Base-by-base conservation (phyloP, 2,888 invertebrate genomes). In the Osedax fenrisi region DNA sequence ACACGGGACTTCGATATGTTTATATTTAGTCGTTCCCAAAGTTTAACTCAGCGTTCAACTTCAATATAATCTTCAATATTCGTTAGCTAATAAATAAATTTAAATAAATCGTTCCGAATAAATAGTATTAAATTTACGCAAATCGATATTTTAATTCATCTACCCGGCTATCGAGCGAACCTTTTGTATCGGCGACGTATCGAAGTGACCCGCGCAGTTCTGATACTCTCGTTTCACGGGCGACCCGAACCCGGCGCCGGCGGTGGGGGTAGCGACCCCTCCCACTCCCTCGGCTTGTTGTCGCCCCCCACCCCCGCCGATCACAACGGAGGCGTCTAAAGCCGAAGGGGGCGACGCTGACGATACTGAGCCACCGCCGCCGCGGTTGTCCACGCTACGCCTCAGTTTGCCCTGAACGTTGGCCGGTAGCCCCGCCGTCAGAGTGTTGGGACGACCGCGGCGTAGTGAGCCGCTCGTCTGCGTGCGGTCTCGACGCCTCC, bases 361-460 rank as follows among this genome's bases (percentile, higher is more conserved):
- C 17, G 13, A 25, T 27, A 24, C n/a, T n/a, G n/a, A n/a, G n/a
- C n/a, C n/a, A n/a, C n/a, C n/a, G n/a, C n/a, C n/a, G n/a, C n/a
- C n/a, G 41, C 10, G 17, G 10, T 41, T 41, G 17, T 17, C 68
- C 26, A 68, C 68, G 68, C 26, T 68, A 25, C 13, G 26, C 23
- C 26, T 5, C 13, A 26, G 25, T 27, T 26, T 68, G 22, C 22
- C 76, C 75, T 2, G 70, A 5, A 24, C 27, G 26, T 22, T 73
- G 73, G 75, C 71, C 10, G 77, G 77, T 27, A 82, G 76, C 2
- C 82, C 82, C 66, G 79, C 79, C 27, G 77, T 78, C 17, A 81
- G 72, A 13, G 81, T 80, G 77, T 82, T 83, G 3, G 82, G 82
- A 56, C 78, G 77, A 0, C 82, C 83, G 26, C 82, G 77, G 10